Evolutionary conservation across 2,113 vertebrate species (phyloP).

Genomic region (Cariama cristata): DNA sequence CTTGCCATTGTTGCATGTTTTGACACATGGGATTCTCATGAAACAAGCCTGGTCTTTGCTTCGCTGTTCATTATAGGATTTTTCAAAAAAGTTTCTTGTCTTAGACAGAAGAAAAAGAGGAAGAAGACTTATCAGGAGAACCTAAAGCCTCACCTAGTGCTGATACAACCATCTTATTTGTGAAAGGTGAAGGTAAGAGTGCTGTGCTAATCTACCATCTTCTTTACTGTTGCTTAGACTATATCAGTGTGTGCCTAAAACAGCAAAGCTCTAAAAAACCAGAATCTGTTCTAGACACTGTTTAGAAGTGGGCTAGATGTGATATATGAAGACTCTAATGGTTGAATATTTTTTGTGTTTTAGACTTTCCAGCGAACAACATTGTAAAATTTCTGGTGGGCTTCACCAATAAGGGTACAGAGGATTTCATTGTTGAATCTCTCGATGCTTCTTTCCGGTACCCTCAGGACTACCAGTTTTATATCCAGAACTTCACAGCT

Average conservation of each 20-base stretch:
- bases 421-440: conserved; percentile 93
- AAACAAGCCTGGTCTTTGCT: background rate
- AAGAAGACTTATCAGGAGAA: conserved; percentile 90
- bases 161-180: conserved; percentile 96
- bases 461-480: conserved; percentile 98
- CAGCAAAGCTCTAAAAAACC: background rate
- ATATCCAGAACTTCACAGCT: conserved; percentile 99
- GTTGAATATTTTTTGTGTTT: background rate
- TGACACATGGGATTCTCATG: background rate
- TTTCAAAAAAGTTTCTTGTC: conserved; percentile 66
- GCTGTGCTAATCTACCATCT: background rate
- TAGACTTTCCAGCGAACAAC: conserved; percentile 97
- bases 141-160: conserved; percentile 95
- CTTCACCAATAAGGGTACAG: conserved; percentile 94
- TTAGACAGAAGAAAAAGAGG: conserved; percentile 94
- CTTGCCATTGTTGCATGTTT: background rate
- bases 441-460: conserved; percentile 98
- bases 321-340: background rate
- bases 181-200: conserved; percentile 93
- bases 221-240: background rate
- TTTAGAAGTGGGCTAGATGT: background rate
- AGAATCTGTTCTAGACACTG: background rate
- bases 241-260: background rate
- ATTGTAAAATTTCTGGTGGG: conserved; percentile 98
- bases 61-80: background rate